phyloP scores from a whole-genome alignment of 2,113 vertebrate genomes.

The Solea solea region DNA sequence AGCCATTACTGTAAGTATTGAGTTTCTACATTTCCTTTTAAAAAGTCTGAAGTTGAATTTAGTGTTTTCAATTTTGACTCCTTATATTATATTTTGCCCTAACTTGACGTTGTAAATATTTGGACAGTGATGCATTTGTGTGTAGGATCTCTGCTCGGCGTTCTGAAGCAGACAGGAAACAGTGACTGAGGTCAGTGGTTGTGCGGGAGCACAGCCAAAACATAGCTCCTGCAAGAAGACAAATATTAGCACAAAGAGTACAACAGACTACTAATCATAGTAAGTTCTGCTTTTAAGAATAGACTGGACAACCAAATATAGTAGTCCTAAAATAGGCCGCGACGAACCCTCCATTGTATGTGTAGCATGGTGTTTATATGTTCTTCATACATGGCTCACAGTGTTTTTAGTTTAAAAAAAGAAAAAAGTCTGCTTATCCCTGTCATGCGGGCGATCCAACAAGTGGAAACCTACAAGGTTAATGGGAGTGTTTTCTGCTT shows the following conservation, averaged over 20 bases:
- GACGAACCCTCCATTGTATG: too few species aligned
- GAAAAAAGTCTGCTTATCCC: neutral
- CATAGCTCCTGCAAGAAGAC: conserved; percentile 23
- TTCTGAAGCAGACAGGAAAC: conserved; percentile 14
- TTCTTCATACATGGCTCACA: too few species aligned
- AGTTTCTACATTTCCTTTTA: too few species aligned
- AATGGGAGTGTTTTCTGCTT: conserved; percentile 59
- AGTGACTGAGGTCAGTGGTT: conserved; percentile 24
- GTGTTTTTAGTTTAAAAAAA: too few species aligned
- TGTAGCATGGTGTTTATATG: too few species aligned
- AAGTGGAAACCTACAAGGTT: conserved; percentile 18
- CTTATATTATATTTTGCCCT: neutral
- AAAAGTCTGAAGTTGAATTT: too few species aligned
- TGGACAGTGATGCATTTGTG: neutral
- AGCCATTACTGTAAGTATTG: too few species aligned
- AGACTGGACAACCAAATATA: neutral
- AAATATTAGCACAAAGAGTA: conserved; percentile 25
- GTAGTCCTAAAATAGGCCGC: too few species aligned
- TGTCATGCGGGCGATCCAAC: neutral
- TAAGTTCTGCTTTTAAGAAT: neutral
- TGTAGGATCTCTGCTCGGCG: conserved; percentile 3
- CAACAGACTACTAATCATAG: conserved; percentile 7
- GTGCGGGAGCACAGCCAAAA: conserved; percentile 8
- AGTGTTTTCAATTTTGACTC: too few species aligned
- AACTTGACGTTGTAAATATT: conserved; percentile 11